Percentiles rank a stretch among this genome's conserved stretches.
Evolutionary conservation across 2,113 vertebrate species (phyloP).

Genomic region (Gymnobelideus leadbeateri): DNA sequence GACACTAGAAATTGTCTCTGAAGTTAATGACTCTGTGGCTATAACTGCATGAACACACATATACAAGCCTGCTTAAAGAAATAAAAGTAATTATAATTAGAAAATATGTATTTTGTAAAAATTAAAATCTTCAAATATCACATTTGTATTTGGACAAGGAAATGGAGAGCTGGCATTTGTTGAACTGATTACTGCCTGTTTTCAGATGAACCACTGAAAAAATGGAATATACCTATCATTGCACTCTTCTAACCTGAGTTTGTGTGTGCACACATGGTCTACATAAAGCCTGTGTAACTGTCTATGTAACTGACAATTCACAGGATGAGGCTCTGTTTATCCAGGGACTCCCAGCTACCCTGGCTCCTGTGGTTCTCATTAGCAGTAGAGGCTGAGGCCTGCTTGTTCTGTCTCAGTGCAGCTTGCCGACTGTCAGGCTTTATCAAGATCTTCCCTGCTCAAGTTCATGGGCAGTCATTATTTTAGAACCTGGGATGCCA

Average conservation of each 20-base stretch:
- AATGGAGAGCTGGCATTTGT: background rate
- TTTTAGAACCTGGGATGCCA: conserved; percentile 75
- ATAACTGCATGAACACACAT: background rate
- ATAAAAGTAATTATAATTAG: background rate
- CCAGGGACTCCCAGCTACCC: background rate
- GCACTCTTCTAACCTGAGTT: background rate
- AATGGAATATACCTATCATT: background rate
- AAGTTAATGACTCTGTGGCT: background rate
- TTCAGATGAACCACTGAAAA: background rate
- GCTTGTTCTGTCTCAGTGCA: background rate
- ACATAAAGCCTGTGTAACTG: background rate
- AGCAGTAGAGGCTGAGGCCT: conserved; percentile 42
- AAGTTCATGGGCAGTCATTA: conserved; percentile 44
- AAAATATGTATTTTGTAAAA: background rate
- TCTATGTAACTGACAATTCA: background rate
- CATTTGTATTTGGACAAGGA: background rate
- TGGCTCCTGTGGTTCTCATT: conserved; percentile 46
- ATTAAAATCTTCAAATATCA: background rate
- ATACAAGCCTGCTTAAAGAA: background rate
- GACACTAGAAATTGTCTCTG: background rate
- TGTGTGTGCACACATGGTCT: background rate
- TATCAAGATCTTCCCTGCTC: conserved; percentile 50
- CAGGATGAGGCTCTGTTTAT: background rate
- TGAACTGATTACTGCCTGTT: background rate
- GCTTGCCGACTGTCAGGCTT: conserved; percentile 66